phyloP scores from a whole-genome alignment of 2,113 vertebrate species.

The Caranx melampygus region DNA sequence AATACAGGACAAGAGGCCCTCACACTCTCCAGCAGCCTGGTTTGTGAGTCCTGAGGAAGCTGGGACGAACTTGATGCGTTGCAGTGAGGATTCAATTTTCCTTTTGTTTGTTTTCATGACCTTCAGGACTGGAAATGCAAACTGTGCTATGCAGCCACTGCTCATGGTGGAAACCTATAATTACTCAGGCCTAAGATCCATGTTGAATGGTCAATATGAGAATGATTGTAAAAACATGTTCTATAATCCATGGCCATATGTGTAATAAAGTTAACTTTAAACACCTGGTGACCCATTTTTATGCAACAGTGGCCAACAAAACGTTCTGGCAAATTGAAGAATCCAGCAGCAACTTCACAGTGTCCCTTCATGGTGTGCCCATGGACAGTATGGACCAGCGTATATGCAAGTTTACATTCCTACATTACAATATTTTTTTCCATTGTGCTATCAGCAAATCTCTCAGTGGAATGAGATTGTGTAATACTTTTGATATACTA shows the following conservation, averaged over 20 bases:
- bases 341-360: too few relatives aligned
- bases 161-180: conserved; percentile 1
- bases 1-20: conserved; percentile 49
- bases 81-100: conserved; percentile 7
- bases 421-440: not conserved
- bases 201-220: too few relatives aligned
- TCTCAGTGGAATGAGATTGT: conserved; percentile 10
- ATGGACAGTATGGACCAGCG: too few relatives aligned
- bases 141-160: not conserved
- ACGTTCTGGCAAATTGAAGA: too few relatives aligned
- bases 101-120: conserved; percentile 32
- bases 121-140: conserved; percentile 18
- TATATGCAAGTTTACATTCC: too few relatives aligned
- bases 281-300: too few relatives aligned
- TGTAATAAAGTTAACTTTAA: too few relatives aligned
- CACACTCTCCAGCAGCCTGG: not conserved
- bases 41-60: conserved; percentile 36
- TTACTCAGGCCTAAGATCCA: not conserved
- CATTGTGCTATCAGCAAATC: conserved; percentile 4
- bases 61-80: not conserved
- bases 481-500: not conserved
- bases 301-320: too few relatives aligned
- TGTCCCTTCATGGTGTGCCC: too few relatives aligned
- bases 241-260: too few relatives aligned
- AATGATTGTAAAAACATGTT: too few relatives aligned